Evolutionary conservation across 2,113 vertebrate species (phyloP).

Genomic region (Glaucidium brasilianum): DNA sequence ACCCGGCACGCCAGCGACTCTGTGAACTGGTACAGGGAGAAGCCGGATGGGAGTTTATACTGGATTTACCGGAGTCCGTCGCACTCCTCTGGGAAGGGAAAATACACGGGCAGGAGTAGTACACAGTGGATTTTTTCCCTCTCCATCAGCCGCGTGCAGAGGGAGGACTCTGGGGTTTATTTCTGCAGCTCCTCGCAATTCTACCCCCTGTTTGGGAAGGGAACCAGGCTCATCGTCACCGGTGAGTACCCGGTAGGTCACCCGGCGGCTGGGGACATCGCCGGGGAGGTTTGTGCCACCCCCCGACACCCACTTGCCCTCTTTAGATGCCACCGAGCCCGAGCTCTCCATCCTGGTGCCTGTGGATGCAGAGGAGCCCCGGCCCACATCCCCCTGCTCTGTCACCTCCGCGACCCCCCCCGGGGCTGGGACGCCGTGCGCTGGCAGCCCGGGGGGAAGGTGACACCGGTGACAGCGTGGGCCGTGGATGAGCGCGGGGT

Average conservation of each 20-base stretch:
- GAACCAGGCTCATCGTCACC: neutral
- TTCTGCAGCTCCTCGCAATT: neutral
- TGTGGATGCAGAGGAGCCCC: rapidly evolving
- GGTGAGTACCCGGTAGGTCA: neutral
- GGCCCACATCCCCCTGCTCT: neutral
- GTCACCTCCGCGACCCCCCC: neutral
- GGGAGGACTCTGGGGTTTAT: neutral
- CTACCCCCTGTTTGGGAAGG: rapidly evolving
- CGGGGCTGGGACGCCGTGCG: neutral
- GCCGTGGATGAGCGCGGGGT: rapidly evolving
- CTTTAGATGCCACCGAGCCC: neutral
- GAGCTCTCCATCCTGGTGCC: neutral
- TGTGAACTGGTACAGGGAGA: neutral
- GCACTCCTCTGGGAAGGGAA: rapidly evolving
- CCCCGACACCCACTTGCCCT: neutral
- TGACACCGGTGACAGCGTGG: rapidly evolving
- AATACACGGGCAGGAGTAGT: rapidly evolving
- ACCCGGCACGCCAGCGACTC: rapidly evolving
- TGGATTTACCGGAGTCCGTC: rapidly evolving
- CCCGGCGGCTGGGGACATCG: rapidly evolving
- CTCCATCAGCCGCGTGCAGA: neutral
- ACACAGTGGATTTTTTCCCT: rapidly evolving
- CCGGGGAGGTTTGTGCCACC: neutral
- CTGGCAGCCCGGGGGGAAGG: neutral
- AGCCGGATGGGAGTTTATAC: neutral